A percentile compares a stretch with the other conserved stretches of the same genome.
Conservation (phyloP, 30 jellyfish, hydroid and myxozoan species). For the Turritopsis dohrnii region DNA sequence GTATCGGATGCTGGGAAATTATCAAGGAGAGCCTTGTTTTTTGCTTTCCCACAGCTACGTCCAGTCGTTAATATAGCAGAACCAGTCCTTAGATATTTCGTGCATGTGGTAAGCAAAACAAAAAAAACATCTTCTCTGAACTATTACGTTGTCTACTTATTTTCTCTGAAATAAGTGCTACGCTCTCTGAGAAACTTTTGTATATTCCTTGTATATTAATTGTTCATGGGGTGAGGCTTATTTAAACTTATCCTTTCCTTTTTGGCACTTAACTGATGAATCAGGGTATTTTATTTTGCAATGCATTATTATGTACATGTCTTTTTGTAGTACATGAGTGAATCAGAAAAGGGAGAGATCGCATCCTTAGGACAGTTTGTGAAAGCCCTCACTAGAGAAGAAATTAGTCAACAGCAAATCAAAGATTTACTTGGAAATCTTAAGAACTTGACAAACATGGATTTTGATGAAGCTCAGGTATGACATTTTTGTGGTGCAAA, state of each 20-base stretch:
- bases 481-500: neutral
- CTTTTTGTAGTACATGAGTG: constrained; percentile 47
- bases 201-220: neutral
- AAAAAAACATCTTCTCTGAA: too few species aligned
- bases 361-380: constrained; percentile 58
- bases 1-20: constrained; percentile 65
- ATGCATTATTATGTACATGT: neutral
- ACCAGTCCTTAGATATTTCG: constrained; percentile 59
- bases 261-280: neutral
- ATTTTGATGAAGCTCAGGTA: constrained; percentile 88
- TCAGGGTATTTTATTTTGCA: neutral
- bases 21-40: constrained; percentile 44
- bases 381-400: constrained; percentile 66
- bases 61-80: constrained; percentile 43
- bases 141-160: neutral
- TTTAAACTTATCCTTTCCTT: neutral
- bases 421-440: constrained; percentile 49
- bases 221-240: neutral
- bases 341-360: constrained; percentile 50
- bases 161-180: too few species aligned
- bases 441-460: constrained; percentile 49
- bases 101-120: constrained; percentile 52
- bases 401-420: constrained; percentile 47
- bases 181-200: too few species aligned
- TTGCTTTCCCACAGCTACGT: constrained; percentile 66